A percentile compares a stretch with the other conserved stretches of the same genome.
Evolutionary conservation across 2,888 invertebrate species (phyloP).

Genomic region (Lithodes maja): DNA sequence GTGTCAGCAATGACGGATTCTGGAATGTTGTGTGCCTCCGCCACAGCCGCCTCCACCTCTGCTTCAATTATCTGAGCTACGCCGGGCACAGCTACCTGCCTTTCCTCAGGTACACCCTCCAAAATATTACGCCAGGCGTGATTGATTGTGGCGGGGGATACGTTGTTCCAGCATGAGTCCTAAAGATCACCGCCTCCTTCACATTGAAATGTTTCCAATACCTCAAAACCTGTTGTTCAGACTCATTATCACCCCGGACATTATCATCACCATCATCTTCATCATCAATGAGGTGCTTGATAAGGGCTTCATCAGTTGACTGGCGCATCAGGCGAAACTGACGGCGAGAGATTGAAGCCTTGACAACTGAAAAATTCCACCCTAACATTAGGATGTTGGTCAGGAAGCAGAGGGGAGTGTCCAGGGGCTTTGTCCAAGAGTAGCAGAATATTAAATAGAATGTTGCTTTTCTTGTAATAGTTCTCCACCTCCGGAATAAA

Average conservation of each 20-base stretch:
- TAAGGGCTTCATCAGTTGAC: neutral
- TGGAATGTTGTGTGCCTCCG: too few species aligned
- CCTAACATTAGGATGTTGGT: too few species aligned
- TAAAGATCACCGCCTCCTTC: neutral
- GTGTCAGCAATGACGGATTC: too few species aligned
- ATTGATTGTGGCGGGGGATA: constrained; percentile 17
- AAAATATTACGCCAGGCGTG: neutral
- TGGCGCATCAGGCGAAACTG: constrained; percentile 8
- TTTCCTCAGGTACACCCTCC: neutral
- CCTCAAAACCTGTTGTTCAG: neutral
- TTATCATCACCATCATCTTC: neutral
- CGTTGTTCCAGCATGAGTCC: neutral
- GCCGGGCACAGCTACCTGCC: constrained; percentile 10
- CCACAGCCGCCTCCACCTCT: too few species aligned
- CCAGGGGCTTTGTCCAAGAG: too few species aligned
- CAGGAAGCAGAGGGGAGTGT: too few species aligned
- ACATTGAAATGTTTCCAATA: neutral
- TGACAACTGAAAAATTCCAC: neutral
- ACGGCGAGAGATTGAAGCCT: constrained; percentile 14
- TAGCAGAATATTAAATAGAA: neutral
- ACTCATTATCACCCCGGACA: constrained; percentile 10
- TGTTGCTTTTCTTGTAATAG: neutral
- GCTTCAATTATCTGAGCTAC: neutral
- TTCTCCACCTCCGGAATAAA: too few species aligned
- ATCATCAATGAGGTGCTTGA: neutral